phyloP scores from a whole-genome alignment of 1,140 invertebrate genomes.

The Cotesia glomerata region DNA sequence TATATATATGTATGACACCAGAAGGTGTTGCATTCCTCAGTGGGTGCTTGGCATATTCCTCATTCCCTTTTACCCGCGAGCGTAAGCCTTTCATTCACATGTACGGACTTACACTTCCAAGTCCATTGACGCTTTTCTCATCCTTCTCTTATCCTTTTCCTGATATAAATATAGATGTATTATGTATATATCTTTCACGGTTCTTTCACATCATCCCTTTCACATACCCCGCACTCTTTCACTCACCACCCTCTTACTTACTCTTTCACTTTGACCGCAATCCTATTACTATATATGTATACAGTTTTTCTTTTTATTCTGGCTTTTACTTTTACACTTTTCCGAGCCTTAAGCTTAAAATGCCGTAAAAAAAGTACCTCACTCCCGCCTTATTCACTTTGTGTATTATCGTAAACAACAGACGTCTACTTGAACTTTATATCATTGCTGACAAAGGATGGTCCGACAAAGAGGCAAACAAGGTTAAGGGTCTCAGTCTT shows the following conservation, averaged over 20 bases:
- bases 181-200: not conserved
- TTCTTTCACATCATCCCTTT: not conserved
- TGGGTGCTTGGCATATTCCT: conserved; percentile 1
- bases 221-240: not conserved
- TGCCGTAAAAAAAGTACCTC: too few relatives aligned
- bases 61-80: not conserved
- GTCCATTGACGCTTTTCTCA: conserved; percentile 46
- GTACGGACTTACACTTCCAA: conserved; percentile 29
- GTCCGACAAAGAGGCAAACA: too few relatives aligned
- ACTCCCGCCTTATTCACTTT: too few relatives aligned
- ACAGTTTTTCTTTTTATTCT: not conserved
- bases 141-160: not conserved
- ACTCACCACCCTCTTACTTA: conserved; percentile 30
- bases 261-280: conserved; percentile 4
- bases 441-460: too few relatives aligned
- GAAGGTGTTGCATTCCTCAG: not conserved
- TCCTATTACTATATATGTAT: not conserved
- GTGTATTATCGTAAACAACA: too few relatives aligned
- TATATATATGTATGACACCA: not conserved
- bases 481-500: too few relatives aligned
- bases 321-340: not conserved
- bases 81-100: conserved; percentile 31
- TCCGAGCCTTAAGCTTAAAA: too few relatives aligned
- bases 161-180: not conserved
- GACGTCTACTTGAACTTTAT: too few relatives aligned